Conservation (phyloP, 2,113 vertebrate genomes). For the Barnardius zonarius region DNA sequence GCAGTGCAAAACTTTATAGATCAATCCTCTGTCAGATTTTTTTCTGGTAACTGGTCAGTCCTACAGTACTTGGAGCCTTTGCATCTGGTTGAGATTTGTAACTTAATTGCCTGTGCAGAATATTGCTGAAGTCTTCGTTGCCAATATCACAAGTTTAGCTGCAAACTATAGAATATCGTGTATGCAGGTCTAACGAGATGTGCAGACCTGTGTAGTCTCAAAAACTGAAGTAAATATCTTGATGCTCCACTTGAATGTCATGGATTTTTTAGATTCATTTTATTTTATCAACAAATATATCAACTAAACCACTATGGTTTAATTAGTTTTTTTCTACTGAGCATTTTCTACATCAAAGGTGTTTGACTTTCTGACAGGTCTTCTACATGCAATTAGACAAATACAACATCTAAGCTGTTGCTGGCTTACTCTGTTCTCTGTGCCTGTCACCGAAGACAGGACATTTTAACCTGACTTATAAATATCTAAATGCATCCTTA, state of each 20-base stretch:
- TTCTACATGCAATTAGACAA: background rate
- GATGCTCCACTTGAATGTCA: background rate
- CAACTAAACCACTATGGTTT: background rate
- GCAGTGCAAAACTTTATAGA: background rate
- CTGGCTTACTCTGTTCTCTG: background rate
- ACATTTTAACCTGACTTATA: background rate
- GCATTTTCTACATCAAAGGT: background rate
- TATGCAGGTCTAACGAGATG: background rate
- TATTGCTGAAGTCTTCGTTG: background rate
- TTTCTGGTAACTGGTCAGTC: background rate
- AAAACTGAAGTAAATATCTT: background rate
- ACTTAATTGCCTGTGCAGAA: background rate
- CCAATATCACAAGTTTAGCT: background rate
- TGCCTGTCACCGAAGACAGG: background rate
- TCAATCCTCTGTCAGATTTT: slow-evolving; percentile 67
- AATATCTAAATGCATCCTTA: background rate
- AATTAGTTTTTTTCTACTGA: background rate
- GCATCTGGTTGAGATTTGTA: background rate
- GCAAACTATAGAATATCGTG: background rate
- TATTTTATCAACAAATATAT: background rate
- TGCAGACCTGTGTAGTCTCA: background rate
- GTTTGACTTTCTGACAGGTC: background rate
- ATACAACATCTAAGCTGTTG: background rate
- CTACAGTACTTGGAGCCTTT: background rate
- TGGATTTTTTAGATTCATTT: background rate